Base-by-base conservation (phyloP, 2,888 invertebrate genomes). In the Meganola albula region DNA sequence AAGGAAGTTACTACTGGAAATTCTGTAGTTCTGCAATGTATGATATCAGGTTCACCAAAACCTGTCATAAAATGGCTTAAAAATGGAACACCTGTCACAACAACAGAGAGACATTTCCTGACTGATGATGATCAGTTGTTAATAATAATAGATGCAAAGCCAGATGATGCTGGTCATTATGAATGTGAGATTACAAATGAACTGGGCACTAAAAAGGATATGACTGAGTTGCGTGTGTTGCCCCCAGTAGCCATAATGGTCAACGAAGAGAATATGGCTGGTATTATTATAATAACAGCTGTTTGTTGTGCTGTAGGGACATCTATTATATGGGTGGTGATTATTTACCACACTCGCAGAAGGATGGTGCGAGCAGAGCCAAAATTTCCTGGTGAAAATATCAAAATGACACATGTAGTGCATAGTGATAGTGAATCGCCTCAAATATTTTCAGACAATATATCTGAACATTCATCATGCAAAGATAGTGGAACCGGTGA, bases 291-390 rank as follows among this genome's bases (percentile, higher is more conserved):
- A 60, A 95, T 97, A 52, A 94, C 95, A 2, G 93, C 95, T 0
- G 94, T 96, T 22, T 94, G 95, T 72, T 95, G 96, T 77, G 93
- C 96, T 31, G 94, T 97, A 9, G 92, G 93, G n/a, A 97, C 96
- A 4, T 95, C 96, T 1, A 88, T 95, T 9, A 90, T 96, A 31
- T 97, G 97, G 96, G 95, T 96, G 27, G 91, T 95, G 33, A 94
- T 96, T 44, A 95, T 96, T 57, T 95, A 95, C 72, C 93, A 94
- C 63, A 94, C 95, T 3, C 87, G 94, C 42, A 91, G 92, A 73
- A 88, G 90, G 16, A 83, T 89, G 73, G 86, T 88, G 26, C 76
- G 86, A 40, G 71, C 86, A 32, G 79, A 88, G 46, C 80, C 74
- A 39, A 74, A 73, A 27, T 87, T 71, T 64, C 77, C 82, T 41